Evolutionary conservation across 2,113 vertebrate genomes (phyloP), one percentile per base, ranked within the genome.

Genomic region (Procavia capensis): DNA sequence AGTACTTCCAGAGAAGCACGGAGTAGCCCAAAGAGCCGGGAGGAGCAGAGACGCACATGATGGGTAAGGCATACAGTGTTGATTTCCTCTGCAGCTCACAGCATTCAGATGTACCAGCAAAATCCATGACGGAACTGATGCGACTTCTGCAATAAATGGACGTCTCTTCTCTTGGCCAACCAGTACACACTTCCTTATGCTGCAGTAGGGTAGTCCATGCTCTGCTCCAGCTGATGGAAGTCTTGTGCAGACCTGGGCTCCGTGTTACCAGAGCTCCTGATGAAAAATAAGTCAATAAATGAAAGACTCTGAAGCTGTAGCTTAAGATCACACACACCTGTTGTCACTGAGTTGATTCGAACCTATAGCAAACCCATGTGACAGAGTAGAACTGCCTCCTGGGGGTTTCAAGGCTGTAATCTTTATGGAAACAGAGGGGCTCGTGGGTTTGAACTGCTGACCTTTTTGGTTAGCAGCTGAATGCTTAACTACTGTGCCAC

Each of bases 1-100:
- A 54, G 34, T 8, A 6, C 43, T 57, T 31, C 54, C 68, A 81
- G 66, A 34, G 34, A 43, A 45, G 19, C 36, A 16, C 24, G 13
- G 13, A 0, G 5, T 19, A 8, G 47, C 9, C 31, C 57, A 41
- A 4, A 17, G 47, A 70, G 29, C 22, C 19, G 3, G 1, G 27
- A 68, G 88, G 63, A 25, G 43, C 2, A 14, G 10, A 41, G n/a
- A 9, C 14, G 7, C n/a, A 16, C n/a, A 16, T 7, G 4, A 6
- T 0, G 16, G 59, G 34, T 16, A 1, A 27, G 14, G 8, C 31
- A 1, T 31, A 6, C 29, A 43, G 29, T n/a, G 10, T 20, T 43
- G 20, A 14, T 25, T 78, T 24, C 57, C 57, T 57, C 31, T n/a
- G 86, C 14, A 20, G 14, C 57, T 1, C 1, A 57, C 39, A 16